Evolutionary conservation across 2,797 vertebrate species (phyloP).

Genomic region (Sebastes minor): DNA sequence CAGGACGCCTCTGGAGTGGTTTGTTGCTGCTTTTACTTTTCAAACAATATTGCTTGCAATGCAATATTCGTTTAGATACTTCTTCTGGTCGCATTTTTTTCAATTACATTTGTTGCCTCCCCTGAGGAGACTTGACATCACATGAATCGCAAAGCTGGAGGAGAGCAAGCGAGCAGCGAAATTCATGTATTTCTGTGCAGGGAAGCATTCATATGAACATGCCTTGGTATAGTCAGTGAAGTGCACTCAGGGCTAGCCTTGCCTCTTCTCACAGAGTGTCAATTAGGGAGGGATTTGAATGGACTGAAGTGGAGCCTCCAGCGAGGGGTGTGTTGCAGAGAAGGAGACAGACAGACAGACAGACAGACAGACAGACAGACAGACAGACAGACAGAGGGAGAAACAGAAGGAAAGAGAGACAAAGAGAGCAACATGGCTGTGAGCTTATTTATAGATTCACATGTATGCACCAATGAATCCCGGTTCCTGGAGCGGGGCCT

Average conservation of each 20-base stretch:
- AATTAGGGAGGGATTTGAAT: constrained; percentile 78
- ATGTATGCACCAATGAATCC: constrained; percentile 61
- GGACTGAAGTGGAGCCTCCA: constrained; percentile 70
- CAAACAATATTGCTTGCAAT: constrained; percentile 63
- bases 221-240: constrained; percentile 67
- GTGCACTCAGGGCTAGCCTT: constrained; percentile 73
- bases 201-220: constrained; percentile 65
- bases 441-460: constrained; percentile 72
- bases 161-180: constrained; percentile 27
- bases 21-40: constrained; percentile 52
- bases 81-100: constrained; percentile 54
- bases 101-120: constrained; percentile 55
- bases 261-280: constrained; percentile 71
- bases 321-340: constrained; percentile 65
- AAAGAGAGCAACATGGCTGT: constrained; percentile 54
- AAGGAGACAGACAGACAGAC: constrained; percentile 28
- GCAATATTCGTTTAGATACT: constrained; percentile 64
- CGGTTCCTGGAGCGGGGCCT: constrained; percentile 50
- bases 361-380: neutral
- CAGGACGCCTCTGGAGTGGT: constrained; percentile 33
- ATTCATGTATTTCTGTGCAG: constrained; percentile 59
- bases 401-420: constrained; percentile 41
- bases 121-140: constrained; percentile 28
- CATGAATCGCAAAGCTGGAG: constrained; percentile 30
- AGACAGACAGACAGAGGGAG: constrained; percentile 9